Base-by-base conservation (phyloP, 2,113 vertebrate species). In the Rhinolophus ferrumequinum region DNA sequence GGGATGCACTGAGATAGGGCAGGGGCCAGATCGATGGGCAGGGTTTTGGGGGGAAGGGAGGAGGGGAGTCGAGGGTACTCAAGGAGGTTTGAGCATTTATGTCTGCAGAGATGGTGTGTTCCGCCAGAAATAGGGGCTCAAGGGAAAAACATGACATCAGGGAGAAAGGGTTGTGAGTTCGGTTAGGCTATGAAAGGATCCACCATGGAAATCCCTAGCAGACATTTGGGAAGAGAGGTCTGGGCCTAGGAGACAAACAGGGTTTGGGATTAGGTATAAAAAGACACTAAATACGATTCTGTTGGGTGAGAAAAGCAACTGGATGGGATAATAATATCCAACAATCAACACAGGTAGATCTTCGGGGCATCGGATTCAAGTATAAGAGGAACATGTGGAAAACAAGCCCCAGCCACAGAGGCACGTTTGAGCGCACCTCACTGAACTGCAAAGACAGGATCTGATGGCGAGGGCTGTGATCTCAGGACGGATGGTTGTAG, bases 1-100 rank as follows among this genome's bases (percentile, higher is more conserved):
- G 30, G 60, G 21, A 21, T 24, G 9, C 3, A 2, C 15, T 19
- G 24, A 38, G 21, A 33, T 12, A 16, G 0, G 7, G 16, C 35
- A 35, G 7, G 24, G 38, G 9, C 8, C 52, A 7, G 13, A 15
- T 44, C 10, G 1, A 0, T 22, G 11, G 0, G 13, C 0, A 0
- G 19, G 18, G 9, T 12, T 30, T 52, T 0, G 4, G 8, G 64
- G 52, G 3, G 2, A 35, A 35, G 24, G 24, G 7, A 13, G 3
- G 79, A 41, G 47, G 69, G 18, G 2, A 56, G 12, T 38, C 44
- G 2, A 19, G 18, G 2, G 9, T 0, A 13, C 1, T 24, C 52
- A 14, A 33, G 5, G 8, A 38, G 12, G 33, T 52, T 35, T 19
- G 33, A 50, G 64, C 9, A 41, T 24, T 22, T 35, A 73, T 38